Evolutionary conservation across 1,140 invertebrate species (phyloP), one percentile per base, ranked within the genome.

Genomic region (Lasaia peninsularis): DNA sequence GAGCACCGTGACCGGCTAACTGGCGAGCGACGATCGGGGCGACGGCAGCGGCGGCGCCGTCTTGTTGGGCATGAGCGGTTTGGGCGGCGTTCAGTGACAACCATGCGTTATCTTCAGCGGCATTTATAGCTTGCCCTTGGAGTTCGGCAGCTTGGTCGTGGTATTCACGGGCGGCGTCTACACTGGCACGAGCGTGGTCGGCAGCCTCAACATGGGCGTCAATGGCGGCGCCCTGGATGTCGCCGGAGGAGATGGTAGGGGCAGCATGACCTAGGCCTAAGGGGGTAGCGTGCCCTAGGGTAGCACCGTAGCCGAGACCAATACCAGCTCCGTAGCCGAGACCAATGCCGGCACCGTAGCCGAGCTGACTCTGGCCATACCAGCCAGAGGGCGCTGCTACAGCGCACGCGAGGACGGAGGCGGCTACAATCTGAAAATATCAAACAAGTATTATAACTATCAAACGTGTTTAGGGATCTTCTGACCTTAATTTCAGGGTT

Each of bases 101-200:
- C 78, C 82, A 81, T 35, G 88, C 82, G 68, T 78, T 65, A 55
- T 90, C 89, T 61, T 84, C 77, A 61, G 90, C 89, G 59, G 90
- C 90, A 74, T 91, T 91, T 67, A 86, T 72, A 58, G 89, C 89
- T 67, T 89, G 86, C 28, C 91, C 91, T 16, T 89, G 75, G 58
- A 83, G 74, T 71, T 92, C 90, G 59, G 91, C 81, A 60, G 88
- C 80, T 67, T 91, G 91, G 86, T 91, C 91, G 72, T 90, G 87
- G 63, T 70, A 70, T 73, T 89, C 82, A 33, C 80, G 73, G 55
- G 72, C 75, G 49, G 73, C 73, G 53, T 88, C 76, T 40, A 73
- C 67, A 48, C 77, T 73, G 40, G 75, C 70, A 48, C 74, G 74
- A 55, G 62, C 69, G 66, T 80, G 71, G 70, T 80, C 75, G 50